Conservation (phyloP, 2,888 invertebrate species). For the Beris morrisii region DNA sequence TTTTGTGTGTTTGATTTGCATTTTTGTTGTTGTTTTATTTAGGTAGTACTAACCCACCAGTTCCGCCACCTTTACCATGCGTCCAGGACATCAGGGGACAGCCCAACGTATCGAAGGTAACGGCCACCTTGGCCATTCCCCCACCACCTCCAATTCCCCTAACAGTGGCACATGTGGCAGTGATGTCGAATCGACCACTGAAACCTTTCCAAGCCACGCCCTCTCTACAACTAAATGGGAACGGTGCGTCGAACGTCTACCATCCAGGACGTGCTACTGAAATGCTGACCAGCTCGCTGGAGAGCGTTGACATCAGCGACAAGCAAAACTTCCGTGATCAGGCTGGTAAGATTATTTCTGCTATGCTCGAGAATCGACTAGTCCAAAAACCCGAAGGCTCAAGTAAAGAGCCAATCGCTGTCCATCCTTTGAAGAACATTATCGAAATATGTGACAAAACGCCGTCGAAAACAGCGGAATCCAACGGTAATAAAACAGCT, state of each 20-base stretch:
- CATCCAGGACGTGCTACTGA: constrained; percentile 44
- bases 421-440: constrained; percentile 52
- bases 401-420: constrained; percentile 24
- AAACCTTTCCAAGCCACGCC: neutral
- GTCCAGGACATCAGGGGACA: neutral
- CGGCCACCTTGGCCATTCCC: neutral
- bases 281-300: constrained; percentile 52
- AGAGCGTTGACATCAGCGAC: constrained; percentile 49
- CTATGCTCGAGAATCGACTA: constrained; percentile 53
- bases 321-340: constrained; percentile 53
- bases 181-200: neutral
- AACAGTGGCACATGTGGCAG: constrained; percentile 7
- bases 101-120: neutral
- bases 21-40: constrained; percentile 11
- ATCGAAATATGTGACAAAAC: constrained; percentile 50
- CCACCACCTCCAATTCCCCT: constrained; percentile 29
- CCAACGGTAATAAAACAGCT: constrained; percentile 14
- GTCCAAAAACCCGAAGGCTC: constrained; percentile 34
- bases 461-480: neutral
- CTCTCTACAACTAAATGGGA: neutral
- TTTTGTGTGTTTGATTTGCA: constrained; percentile 19
- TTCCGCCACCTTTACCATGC: neutral
- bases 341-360: constrained; percentile 54
- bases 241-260: neutral
- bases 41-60: constrained; percentile 25